phyloP scores from a whole-genome alignment of 2,888 invertebrate genomes.

The Acronicta psi region DNA sequence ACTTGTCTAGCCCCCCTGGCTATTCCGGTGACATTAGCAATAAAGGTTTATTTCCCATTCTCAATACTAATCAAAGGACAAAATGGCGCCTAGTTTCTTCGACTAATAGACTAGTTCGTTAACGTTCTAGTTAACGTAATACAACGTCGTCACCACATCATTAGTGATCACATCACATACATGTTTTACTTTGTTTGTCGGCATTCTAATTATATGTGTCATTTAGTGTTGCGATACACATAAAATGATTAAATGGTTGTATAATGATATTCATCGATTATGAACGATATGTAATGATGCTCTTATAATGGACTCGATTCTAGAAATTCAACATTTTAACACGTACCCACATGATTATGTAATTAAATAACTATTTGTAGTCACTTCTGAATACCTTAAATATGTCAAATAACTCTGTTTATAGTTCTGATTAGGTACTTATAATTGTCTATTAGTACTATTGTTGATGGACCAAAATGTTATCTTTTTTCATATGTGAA shows the following conservation, averaged over 20 bases:
- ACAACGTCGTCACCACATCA: constrained; percentile 36
- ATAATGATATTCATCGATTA: constrained; percentile 15
- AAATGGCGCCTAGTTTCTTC: constrained; percentile 2
- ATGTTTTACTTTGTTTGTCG: constrained; percentile 12
- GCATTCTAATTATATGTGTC: constrained; percentile 19
- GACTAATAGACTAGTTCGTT: constrained; percentile 7
- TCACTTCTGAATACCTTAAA: background rate
- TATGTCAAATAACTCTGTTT: background rate
- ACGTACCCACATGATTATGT: background rate
- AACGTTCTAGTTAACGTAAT: background rate
- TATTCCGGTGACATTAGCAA: no score
- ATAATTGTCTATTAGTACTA: no score
- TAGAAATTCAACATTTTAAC: constrained; percentile 1
- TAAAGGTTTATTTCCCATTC: no score
- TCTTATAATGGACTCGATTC: background rate
- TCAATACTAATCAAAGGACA: background rate
- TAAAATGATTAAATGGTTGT: constrained; percentile 12
- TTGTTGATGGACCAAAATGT: no score
- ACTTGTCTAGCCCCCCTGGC: no score
- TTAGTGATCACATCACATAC: constrained; percentile 19
- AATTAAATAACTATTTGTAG: background rate
- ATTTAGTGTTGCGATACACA: constrained; percentile 18
- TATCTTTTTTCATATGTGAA: no score
- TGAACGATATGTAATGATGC: constrained; percentile 20
- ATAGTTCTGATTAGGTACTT: no score